Conservation (phyloP, 2,797 vertebrate species). For the Vireo griseus region DNA sequence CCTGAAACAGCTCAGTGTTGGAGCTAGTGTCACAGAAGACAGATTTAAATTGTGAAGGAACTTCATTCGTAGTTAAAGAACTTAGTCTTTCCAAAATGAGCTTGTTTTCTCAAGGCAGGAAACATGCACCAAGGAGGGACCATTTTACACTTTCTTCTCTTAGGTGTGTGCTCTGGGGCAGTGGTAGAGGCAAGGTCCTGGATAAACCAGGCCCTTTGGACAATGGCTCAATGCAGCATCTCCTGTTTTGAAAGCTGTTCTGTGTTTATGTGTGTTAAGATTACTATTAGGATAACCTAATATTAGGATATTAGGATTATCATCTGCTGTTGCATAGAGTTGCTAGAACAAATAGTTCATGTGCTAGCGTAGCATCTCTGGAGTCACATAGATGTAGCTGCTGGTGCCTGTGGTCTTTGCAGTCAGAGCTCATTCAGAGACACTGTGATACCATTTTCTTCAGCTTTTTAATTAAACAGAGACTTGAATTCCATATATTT, state of each 20-base stretch:
- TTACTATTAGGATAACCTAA: not conserved
- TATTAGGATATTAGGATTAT: not conserved
- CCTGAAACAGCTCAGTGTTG: not conserved
- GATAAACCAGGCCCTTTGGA: not conserved
- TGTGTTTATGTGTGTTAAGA: not conserved
- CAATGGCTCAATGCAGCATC: rapidly evolving
- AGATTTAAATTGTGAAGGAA: not conserved
- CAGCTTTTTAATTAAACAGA: not conserved
- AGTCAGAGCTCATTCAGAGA: not conserved
- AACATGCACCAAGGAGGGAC: not conserved
- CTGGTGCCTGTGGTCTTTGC: not conserved
- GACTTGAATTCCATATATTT: not conserved
- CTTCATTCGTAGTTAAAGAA: not conserved
- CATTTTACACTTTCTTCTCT: not conserved
- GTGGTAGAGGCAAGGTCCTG: not conserved
- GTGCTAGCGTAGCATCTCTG: not conserved
- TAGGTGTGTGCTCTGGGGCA: not conserved
- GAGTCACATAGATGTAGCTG: not conserved
- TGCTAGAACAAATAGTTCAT: not conserved
- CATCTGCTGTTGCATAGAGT: not conserved
- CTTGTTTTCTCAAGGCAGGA: not conserved
- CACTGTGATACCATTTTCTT: not conserved
- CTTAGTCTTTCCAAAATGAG: not conserved
- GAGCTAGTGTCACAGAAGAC: not conserved
- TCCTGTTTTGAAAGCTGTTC: not conserved